Evolutionary conservation across 2,888 invertebrate species (phyloP).

Genomic region (Ectemnius lituratus): DNA sequence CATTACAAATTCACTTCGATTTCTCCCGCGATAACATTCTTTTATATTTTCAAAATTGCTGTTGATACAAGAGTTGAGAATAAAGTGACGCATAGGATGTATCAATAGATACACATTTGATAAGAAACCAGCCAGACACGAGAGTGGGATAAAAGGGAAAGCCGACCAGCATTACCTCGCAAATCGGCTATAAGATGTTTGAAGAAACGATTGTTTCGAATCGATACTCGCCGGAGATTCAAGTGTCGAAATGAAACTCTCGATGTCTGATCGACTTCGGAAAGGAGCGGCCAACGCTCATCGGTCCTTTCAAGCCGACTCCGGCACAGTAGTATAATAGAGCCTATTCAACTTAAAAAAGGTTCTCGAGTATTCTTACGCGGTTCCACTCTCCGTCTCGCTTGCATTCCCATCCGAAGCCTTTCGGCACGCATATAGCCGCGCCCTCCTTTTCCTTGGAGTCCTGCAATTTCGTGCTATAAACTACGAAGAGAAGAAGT

Average conservation of each 20-base stretch:
- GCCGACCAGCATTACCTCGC: slow-evolving; percentile 52
- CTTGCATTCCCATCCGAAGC: slow-evolving; percentile 43
- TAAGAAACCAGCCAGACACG: not conserved
- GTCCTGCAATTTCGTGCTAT: too few relatives aligned
- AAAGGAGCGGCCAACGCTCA: slow-evolving; percentile 45
- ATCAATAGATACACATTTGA: not conserved
- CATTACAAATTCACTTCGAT: too few relatives aligned
- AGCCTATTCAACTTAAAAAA: slow-evolving; percentile 58
- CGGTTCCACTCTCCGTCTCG: slow-evolving; percentile 49
- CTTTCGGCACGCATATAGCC: too few relatives aligned
- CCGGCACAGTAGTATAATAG: slow-evolving; percentile 60
- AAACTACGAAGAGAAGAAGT: too few relatives aligned
- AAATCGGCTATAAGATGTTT: slow-evolving; percentile 66
- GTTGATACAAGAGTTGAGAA: too few relatives aligned
- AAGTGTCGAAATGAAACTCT: slow-evolving; percentile 67
- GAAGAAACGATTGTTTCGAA: slow-evolving; percentile 69
- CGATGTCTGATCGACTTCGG: slow-evolving; percentile 54
- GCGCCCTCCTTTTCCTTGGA: too few relatives aligned
- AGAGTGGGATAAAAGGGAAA: slow-evolving; percentile 44
- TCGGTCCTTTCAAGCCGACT: slow-evolving; percentile 56
- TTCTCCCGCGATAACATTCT: too few relatives aligned
- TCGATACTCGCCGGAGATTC: slow-evolving; percentile 62
- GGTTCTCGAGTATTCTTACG: slow-evolving; percentile 59
- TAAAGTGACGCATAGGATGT: too few relatives aligned
- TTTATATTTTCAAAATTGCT: too few relatives aligned